These are phyloP conservation scores for Oncorhynchus mykiss DNA, from an alignment of 2,113 vertebrate genomes.

Conservation along the genomic window DNA sequence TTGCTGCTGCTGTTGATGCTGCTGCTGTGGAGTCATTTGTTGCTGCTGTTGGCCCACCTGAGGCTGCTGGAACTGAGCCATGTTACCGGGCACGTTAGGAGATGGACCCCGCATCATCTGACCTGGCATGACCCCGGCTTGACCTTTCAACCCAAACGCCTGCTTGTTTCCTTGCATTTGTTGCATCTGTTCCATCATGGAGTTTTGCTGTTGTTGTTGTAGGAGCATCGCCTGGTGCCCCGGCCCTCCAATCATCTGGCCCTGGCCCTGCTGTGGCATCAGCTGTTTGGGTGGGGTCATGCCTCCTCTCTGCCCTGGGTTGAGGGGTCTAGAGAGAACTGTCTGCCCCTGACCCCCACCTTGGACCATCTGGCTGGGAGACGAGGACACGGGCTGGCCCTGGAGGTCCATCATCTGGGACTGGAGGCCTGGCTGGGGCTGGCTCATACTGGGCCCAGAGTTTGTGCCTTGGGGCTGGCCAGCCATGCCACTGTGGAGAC, in stretches of 20 bases:
- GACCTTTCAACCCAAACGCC: conserved; percentile 86
- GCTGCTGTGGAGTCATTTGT: conserved; percentile 67
- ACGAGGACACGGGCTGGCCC: conserved; percentile 88
- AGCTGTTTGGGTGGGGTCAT: conserved; percentile 98
- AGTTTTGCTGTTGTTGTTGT: conserved; percentile 82
- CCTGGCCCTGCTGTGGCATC: conserved; percentile 92
- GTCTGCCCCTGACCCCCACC: conserved; percentile 83
- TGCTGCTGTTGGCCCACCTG: conserved; percentile 74
- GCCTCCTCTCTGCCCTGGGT: conserved; percentile 87
- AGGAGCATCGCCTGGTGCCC: conserved; percentile 89
- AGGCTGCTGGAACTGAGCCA: conserved; percentile 86
- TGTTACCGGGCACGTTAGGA: conserved; percentile 86
- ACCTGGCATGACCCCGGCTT: conserved; percentile 84
- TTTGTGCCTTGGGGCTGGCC: conserved; percentile 80
- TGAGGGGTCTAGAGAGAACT: conserved; percentile 91
- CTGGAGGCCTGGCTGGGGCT: conserved; percentile 87
- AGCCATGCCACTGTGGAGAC: conserved; percentile 87
- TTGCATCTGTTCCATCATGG: conserved; percentile 96
- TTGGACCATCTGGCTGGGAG: conserved; percentile 92
- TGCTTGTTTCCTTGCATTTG: conserved; percentile 95
- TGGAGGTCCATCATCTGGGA: conserved; percentile 93
- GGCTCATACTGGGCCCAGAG: conserved; percentile 83
- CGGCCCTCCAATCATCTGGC: conserved; percentile 91
- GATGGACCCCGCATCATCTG: conserved; percentile 94
- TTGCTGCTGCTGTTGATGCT: conserved; percentile 82